These are phyloP conservation scores for Centropus bengalensis DNA, from an alignment of 2,113 vertebrate genomes.

Conservation along the genomic window DNA sequence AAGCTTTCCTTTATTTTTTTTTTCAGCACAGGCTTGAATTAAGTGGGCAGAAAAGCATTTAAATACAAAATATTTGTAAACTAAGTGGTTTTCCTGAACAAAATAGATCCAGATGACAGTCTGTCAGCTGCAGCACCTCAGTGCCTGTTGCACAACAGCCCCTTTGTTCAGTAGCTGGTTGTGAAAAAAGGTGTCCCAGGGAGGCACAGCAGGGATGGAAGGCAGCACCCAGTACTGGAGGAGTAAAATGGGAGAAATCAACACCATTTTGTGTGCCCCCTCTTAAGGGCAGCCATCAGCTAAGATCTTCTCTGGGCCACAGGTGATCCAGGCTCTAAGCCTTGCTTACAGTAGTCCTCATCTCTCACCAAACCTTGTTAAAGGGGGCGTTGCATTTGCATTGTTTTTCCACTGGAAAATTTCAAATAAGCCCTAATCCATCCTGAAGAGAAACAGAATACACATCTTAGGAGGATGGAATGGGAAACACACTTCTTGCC, in stretches of 20 bases:
- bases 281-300: neutral
- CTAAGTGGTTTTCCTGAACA: conserved; percentile 62
- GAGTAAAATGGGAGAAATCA: neutral
- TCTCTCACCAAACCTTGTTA: neutral
- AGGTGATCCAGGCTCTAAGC: neutral
- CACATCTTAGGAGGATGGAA: neutral
- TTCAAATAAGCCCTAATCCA: neutral
- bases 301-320: neutral
- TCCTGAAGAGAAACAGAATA: neutral
- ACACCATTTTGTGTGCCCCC: neutral
- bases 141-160: neutral
- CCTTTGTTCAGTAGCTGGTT: neutral
- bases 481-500: neutral
- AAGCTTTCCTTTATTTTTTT: conserved; percentile 29
- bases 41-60: conserved; percentile 33
- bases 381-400: neutral
- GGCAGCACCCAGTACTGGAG: neutral
- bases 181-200: accelerated
- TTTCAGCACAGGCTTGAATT: conserved; percentile 26
- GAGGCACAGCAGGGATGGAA: accelerated
- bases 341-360: neutral
- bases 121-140: neutral
- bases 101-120: conserved; percentile 72
- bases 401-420: neutral
- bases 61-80: conserved; percentile 71